Evolutionary conservation across 1,140 invertebrate species (phyloP).

Genomic region (Polypedilum pembai): DNA sequence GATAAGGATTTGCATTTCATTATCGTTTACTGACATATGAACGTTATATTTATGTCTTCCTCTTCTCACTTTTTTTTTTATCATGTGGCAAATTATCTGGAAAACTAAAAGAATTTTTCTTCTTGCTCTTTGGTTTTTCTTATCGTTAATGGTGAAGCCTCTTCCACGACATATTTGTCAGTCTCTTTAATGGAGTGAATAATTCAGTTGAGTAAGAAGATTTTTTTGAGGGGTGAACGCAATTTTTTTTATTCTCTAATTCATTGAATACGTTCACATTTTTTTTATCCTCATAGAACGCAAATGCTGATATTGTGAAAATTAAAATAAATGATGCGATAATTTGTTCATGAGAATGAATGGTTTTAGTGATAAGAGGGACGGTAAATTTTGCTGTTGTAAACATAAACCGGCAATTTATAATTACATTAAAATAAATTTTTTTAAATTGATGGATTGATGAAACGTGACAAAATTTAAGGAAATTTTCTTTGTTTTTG

Average conservation of each 20-base stretch:
- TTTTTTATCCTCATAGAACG: neutral
- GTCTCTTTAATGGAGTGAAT: constrained; percentile 5
- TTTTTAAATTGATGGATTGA: neutral
- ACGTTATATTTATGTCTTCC: neutral
- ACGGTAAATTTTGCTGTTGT: neutral
- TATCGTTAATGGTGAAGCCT: neutral
- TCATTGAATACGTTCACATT: neutral
- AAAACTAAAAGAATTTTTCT: neutral
- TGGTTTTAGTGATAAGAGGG: neutral
- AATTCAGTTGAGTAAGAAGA: neutral
- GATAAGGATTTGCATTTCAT: constrained; percentile 18
- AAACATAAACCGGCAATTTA: neutral
- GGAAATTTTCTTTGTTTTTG: too few species aligned
- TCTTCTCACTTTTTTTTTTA: neutral
- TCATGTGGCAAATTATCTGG: constrained; percentile 3
- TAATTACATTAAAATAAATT: too few species aligned
- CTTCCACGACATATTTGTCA: neutral
- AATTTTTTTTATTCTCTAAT: neutral
- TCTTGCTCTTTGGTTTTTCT: neutral
- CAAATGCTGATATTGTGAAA: neutral
- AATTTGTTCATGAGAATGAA: constrained; percentile 18
- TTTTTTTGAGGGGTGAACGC: neutral
- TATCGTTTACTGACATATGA: neutral
- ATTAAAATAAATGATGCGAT: constrained; percentile 19
- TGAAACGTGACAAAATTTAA: neutral